Evolutionary conservation across 2,888 invertebrate species (phyloP).

Genomic region (Eledona agricola): DNA sequence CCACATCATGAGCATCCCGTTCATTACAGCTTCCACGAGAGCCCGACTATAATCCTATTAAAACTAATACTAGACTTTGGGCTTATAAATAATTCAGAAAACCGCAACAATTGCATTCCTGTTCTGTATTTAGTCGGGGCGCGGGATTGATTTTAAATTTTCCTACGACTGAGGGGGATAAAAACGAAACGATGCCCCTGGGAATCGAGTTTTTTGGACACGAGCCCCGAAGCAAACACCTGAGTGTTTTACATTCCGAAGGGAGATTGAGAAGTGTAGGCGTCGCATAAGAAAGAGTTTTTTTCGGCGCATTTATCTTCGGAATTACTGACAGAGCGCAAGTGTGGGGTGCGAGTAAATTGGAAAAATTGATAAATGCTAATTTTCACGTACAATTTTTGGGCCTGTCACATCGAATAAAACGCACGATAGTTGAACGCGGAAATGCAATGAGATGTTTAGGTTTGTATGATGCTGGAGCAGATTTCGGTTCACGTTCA

Average conservation of each 20-base stretch:
- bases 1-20: slow-evolving; percentile 1
- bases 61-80: slow-evolving; percentile 1
- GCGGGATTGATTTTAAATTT: slow-evolving; percentile 37
- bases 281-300: slow-evolving; percentile 5
- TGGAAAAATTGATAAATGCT: too few species aligned
- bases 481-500: too few species aligned
- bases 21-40: not conserved
- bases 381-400: too few species aligned
- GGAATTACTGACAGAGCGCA: too few species aligned
- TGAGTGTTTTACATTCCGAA: slow-evolving; percentile 42
- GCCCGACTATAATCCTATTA: slow-evolving; percentile 7
- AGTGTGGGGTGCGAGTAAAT: too few species aligned
- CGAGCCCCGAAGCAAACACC: slow-evolving; percentile 33
- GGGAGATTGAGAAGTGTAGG: slow-evolving; percentile 13
- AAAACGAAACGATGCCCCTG: slow-evolving; percentile 36
- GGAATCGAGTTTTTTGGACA: slow-evolving; percentile 39
- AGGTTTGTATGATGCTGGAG: too few species aligned
- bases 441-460: too few species aligned
- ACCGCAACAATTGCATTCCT: slow-evolving; percentile 2
- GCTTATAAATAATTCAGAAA: slow-evolving; percentile 16
- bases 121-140: slow-evolving; percentile 5
- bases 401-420: too few species aligned
- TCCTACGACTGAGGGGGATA: slow-evolving; percentile 40
- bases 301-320: too few species aligned
- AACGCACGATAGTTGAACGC: too few species aligned